Evolutionary conservation across 2,113 vertebrate genomes (phyloP).

Genomic region (Odontophorus gujanensis): DNA sequence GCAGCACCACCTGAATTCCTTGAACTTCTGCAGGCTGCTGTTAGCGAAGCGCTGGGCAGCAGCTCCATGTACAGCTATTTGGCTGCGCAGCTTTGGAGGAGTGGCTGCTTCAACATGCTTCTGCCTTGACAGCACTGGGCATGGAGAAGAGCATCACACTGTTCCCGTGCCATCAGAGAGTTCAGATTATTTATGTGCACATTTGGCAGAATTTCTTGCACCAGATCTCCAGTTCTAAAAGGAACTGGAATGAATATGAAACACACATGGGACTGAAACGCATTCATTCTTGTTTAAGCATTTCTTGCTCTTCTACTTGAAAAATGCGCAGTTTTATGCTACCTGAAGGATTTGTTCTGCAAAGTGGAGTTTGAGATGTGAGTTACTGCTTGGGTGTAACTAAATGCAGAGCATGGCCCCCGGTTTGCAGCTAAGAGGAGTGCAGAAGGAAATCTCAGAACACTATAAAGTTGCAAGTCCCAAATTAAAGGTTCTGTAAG

Average conservation of each 20-base stretch:
- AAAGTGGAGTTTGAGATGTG: not conserved
- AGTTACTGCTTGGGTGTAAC: not conserved
- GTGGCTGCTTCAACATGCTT: constrained; percentile 27
- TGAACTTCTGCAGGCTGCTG: not conserved
- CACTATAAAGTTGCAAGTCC: constrained; percentile 59
- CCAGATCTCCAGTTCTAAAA: not conserved
- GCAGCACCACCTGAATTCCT: constrained; percentile 27
- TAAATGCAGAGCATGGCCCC: not conserved
- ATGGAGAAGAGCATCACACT: not conserved
- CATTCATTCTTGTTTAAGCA: not conserved
- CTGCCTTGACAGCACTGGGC: not conserved
- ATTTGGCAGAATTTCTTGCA: constrained; percentile 27
- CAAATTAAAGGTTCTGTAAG: constrained; percentile 69
- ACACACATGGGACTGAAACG: not conserved
- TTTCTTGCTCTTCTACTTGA: not conserved
- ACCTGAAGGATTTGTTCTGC: not conserved
- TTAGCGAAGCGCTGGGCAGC: not conserved
- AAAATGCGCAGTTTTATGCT: not conserved
- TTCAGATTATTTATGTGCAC: not conserved
- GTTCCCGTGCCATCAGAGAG: not conserved
- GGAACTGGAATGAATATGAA: not conserved
- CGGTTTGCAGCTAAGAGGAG: not conserved
- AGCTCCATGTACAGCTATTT: constrained; percentile 12
- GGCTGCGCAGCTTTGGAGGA: constrained; percentile 6
- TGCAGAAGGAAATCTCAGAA: not conserved